phyloP scores from a whole-genome alignment of 2,797 vertebrate genomes.

The Tinamus major region DNA sequence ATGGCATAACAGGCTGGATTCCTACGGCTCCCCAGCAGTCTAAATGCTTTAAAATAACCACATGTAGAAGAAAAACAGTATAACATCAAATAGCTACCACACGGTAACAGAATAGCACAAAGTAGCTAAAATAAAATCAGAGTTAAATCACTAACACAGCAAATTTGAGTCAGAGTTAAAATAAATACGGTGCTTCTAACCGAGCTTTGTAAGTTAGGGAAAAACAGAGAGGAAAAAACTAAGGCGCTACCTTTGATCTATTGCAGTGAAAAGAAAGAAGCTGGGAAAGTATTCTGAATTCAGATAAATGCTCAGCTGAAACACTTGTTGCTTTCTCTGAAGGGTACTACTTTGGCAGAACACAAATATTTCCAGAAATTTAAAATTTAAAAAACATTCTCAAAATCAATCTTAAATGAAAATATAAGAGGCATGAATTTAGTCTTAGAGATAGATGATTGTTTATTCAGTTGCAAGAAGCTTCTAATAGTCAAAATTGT shows the following conservation, averaged over 20 bases:
- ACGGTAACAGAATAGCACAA: background rate
- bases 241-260: background rate
- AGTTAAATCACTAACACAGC: background rate
- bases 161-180: background rate
- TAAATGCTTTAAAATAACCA: background rate
- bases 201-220: fast-evolving
- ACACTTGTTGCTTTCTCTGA: background rate
- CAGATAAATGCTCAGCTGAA: background rate
- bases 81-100: background rate
- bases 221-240: background rate
- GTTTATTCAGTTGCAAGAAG: background rate
- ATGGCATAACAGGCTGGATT: fast-evolving
- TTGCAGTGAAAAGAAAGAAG: background rate
- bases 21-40: background rate
- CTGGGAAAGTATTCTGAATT: background rate
- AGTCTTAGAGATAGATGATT: background rate
- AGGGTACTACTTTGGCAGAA: background rate
- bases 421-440: background rate
- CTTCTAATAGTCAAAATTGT: background rate
- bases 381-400: background rate
- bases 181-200: background rate
- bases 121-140: background rate
- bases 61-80: background rate
- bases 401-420: background rate
- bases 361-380: background rate